Evolutionary conservation across 2,113 vertebrate genomes (phyloP).

Genomic region (Oryzias curvinotus): DNA sequence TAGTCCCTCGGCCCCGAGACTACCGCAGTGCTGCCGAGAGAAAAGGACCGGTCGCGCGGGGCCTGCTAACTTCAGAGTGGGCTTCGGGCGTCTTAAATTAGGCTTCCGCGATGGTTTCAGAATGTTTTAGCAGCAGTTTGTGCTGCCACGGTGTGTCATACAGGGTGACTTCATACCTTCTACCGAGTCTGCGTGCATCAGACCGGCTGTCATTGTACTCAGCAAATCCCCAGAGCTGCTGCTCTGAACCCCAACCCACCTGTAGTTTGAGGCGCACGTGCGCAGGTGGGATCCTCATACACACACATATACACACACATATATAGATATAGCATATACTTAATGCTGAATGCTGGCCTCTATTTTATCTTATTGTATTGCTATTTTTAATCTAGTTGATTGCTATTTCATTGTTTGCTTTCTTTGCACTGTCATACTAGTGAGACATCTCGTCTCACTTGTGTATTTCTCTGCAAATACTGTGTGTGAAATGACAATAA

Average conservation of each 20-base stretch:
- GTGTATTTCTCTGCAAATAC: too few species aligned
- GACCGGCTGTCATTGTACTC: neutral
- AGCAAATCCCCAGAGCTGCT: neutral
- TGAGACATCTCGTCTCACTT: too few species aligned
- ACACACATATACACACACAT: too few species aligned
- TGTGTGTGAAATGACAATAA: too few species aligned
- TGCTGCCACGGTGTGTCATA: slow-evolving; percentile 56
- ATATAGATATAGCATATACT: too few species aligned
- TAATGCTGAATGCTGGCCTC: too few species aligned
- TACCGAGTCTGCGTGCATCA: slow-evolving; percentile 7
- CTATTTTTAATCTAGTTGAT: too few species aligned
- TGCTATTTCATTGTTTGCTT: too few species aligned
- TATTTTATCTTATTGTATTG: too few species aligned
- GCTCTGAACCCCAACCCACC: neutral
- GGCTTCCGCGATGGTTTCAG: slow-evolving; percentile 15
- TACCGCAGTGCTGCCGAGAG: slow-evolving; percentile 60
- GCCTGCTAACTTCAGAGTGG: slow-evolving; percentile 23
- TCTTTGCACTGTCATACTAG: too few species aligned
- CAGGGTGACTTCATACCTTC: slow-evolving; percentile 62
- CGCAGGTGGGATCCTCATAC: too few species aligned
- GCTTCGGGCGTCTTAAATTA: neutral
- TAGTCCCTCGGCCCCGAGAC: slow-evolving; percentile 52
- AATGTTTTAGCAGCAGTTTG: slow-evolving; percentile 22
- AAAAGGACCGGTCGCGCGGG: slow-evolving; percentile 22
- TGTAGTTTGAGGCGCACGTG: neutral